phyloP scores from a whole-genome alignment of 2,888 invertebrate species.

The Chrysolina americana region DNA sequence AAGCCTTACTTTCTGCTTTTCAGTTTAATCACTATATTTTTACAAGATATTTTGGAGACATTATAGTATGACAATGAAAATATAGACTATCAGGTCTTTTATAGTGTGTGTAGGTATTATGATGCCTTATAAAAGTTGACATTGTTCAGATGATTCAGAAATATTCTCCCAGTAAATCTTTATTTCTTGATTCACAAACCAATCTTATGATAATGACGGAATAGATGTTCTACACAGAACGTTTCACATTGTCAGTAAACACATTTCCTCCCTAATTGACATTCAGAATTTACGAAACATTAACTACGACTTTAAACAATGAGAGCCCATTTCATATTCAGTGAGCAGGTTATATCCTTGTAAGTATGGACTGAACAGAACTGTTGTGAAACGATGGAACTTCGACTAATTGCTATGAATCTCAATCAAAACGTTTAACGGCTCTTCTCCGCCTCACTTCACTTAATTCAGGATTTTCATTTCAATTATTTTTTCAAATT shows the following conservation, averaged over 20 bases:
- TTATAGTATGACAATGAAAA: too few species aligned
- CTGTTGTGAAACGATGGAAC: not conserved
- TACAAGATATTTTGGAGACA: too few species aligned
- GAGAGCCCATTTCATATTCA: conserved; percentile 10
- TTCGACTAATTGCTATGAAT: not conserved
- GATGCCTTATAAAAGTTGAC: too few species aligned
- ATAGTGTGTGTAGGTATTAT: too few species aligned
- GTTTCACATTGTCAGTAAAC: not conserved
- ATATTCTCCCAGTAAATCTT: not conserved
- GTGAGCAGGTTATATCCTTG: not conserved
- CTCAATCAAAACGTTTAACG: not conserved
- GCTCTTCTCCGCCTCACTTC: not conserved
- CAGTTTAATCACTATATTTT: too few species aligned
- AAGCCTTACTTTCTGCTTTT: too few species aligned
- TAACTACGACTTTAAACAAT: not conserved
- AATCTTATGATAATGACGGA: not conserved
- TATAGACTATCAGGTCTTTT: too few species aligned
- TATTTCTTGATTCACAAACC: not conserved
- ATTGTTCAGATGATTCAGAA: too few species aligned
- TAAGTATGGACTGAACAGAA: not conserved
- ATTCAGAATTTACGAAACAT: conserved; percentile 15
- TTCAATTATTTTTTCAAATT: not conserved
- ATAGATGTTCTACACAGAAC: not conserved
- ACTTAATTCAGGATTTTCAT: not conserved
- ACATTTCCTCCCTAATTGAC: conserved; percentile 16